Conservation (phyloP, 2,113 vertebrate species). For the Vulpes ferrilata region DNA sequence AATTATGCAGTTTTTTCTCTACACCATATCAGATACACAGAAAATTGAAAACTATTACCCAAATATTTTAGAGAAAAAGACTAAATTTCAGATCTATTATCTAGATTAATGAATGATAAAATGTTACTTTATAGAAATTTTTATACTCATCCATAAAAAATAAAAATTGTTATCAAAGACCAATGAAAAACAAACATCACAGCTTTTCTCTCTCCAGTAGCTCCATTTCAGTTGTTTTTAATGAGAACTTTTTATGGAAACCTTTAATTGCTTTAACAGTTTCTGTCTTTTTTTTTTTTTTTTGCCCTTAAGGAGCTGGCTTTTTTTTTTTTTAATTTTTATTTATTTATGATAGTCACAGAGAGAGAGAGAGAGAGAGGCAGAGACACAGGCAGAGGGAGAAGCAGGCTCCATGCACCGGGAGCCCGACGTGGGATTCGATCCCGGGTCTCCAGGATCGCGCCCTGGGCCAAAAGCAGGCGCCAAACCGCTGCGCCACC, state of each 20-base stretch:
- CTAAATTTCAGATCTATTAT: not conserved
- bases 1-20: not conserved
- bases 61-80: not conserved
- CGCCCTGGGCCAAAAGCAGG: too few relatives aligned
- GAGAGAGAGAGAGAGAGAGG: too few relatives aligned
- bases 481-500: too few relatives aligned
- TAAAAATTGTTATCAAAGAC: not conserved
- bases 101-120: constrained; percentile 15
- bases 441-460: too few relatives aligned
- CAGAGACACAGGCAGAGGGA: too few relatives aligned
- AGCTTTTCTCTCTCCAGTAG: not conserved
- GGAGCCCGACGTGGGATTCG: too few relatives aligned
- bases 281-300: constrained; percentile 8
- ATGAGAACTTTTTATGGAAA: not conserved
- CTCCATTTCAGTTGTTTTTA: constrained; percentile 8
- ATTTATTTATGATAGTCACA: too few relatives aligned
- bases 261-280: constrained; percentile 12
- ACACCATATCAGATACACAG: not conserved
- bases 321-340: too few relatives aligned
- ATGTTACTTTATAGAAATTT: not conserved
- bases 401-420: too few relatives aligned
- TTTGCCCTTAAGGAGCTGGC: too few relatives aligned
- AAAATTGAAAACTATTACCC: not conserved
- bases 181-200: not conserved
- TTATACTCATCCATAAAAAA: not conserved